Conservation (phyloP, 2,888 invertebrate genomes). For the Latrodectus elegans region DNA sequence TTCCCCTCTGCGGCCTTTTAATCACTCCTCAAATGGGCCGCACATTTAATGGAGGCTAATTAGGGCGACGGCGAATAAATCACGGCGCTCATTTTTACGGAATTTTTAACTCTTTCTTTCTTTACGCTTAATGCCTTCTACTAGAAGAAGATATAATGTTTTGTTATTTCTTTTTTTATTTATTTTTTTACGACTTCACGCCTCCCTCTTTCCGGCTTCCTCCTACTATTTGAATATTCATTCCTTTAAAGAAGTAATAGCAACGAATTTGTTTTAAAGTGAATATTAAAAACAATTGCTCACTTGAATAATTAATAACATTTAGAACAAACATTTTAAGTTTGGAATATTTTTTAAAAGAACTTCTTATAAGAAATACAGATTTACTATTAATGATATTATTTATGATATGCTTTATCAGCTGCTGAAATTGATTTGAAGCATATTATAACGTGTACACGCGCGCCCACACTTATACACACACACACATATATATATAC, state of each 20-base stretch:
- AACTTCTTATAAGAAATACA: too few species aligned
- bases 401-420: too few species aligned
- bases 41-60: slow-evolving; percentile 63
- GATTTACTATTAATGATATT: too few species aligned
- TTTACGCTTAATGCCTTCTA: neutral
- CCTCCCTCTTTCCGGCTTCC: neutral
- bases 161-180: neutral
- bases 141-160: neutral
- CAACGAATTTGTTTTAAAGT: neutral
- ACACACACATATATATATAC: too few species aligned
- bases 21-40: slow-evolving; percentile 66
- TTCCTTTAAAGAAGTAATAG: neutral
- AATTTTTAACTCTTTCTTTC: slow-evolving; percentile 61
- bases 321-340: too few species aligned
- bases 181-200: neutral
- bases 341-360: too few species aligned
- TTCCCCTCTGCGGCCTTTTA: slow-evolving; percentile 66
- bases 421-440: too few species aligned
- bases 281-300: neutral
- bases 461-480: too few species aligned
- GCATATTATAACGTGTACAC: too few species aligned
- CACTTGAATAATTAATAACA: too few species aligned
- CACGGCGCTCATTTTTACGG: slow-evolving; percentile 50
- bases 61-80: slow-evolving; percentile 57
- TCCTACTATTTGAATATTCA: neutral